phyloP scores from a whole-genome alignment of 2,797 vertebrate genomes.

The Ptychobarbus kaznakovi region DNA sequence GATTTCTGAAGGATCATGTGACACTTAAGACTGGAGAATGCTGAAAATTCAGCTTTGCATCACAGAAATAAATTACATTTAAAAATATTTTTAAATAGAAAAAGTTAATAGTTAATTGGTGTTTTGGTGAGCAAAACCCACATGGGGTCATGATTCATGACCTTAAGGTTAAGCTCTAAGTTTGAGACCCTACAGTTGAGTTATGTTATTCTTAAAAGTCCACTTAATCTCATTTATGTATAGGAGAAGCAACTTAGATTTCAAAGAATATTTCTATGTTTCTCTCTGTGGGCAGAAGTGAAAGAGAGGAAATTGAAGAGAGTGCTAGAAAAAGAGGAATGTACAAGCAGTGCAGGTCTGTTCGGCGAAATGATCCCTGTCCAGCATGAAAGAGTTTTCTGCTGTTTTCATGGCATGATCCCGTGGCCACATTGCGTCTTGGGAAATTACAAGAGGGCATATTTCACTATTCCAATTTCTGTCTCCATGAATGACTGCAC shows the following conservation, averaged over 20 bases:
- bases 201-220: neutral
- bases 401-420: slow-evolving; percentile 17
- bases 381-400: slow-evolving; percentile 12
- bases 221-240: neutral
- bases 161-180: neutral
- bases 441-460: slow-evolving; percentile 53
- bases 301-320: neutral
- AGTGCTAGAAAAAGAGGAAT: neutral
- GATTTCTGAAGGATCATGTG: neutral
- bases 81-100: neutral
- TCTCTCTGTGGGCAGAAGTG: neutral
- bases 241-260: neutral
- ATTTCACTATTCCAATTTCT: slow-evolving; percentile 64
- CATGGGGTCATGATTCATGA: neutral
- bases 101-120: neutral
- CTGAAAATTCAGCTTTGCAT: neutral
- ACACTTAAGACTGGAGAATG: neutral
- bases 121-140: neutral
- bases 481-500: slow-evolving; percentile 59
- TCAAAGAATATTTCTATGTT: neutral
- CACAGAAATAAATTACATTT: neutral
- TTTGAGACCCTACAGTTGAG: neutral
- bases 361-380: neutral
- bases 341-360: neutral
- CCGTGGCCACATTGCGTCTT: slow-evolving; percentile 21